Evolutionary conservation across 2,113 vertebrate species (phyloP).

Genomic region (Raja brachyura): DNA sequence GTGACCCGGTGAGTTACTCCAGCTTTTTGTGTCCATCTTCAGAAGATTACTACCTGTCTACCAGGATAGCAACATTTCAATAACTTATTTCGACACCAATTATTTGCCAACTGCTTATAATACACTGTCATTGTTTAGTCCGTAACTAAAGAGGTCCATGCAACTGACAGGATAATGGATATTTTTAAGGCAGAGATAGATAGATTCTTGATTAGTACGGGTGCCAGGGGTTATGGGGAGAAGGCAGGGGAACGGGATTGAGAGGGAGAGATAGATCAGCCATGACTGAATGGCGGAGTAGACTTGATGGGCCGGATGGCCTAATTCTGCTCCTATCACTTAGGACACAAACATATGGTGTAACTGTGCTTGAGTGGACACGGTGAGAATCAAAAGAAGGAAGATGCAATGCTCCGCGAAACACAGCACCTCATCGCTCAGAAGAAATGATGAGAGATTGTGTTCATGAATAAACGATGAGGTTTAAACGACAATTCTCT

Average conservation of each 20-base stretch:
- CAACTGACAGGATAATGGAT: background rate
- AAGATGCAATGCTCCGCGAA: background rate
- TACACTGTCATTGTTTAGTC: background rate
- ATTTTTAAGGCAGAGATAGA: too few relatives aligned
- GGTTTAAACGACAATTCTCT: background rate
- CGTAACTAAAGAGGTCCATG: background rate
- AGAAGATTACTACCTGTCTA: background rate
- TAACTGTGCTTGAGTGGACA: background rate
- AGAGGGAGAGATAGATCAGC: too few relatives aligned
- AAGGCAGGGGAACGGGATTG: too few relatives aligned
- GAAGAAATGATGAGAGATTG: slow-evolving; percentile 1
- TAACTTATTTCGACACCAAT: background rate
- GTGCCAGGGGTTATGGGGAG: too few relatives aligned
- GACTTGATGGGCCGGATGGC: too few relatives aligned
- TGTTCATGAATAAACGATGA: background rate
- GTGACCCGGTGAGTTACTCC: too few relatives aligned
- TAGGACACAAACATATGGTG: background rate
- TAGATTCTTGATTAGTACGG: too few relatives aligned
- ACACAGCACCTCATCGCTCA: background rate
- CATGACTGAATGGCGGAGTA: too few relatives aligned
- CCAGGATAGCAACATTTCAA: background rate
- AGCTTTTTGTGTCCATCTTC: background rate
- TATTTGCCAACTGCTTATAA: background rate
- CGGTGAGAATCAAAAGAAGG: background rate
- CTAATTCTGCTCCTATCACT: too few relatives aligned